A percentile compares a stretch with the other conserved stretches of the same genome.
Evolutionary conservation across 53 echinoderm and acorn worm species (phyloP).

Genomic region (Temnopleurus reevesii): DNA sequence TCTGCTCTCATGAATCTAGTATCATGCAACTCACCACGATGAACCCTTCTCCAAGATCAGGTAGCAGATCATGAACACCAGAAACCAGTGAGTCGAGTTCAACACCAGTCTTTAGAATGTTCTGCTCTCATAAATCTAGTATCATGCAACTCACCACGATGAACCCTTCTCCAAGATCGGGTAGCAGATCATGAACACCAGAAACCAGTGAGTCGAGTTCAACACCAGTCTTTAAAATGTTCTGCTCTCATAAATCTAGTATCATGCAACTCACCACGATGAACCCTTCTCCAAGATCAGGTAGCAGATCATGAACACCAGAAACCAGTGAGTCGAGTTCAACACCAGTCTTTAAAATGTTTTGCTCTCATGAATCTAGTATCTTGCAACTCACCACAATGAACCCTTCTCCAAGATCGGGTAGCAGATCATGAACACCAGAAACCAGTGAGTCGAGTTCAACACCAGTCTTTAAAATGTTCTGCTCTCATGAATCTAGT

Average conservation of each 20-base stretch:
- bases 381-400: slow-evolving; percentile 91
- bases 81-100: slow-evolving; percentile 82
- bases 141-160: slow-evolving; percentile 90
- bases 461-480: slow-evolving; percentile 76
- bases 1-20: too few species aligned
- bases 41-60: slow-evolving; percentile 96
- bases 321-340: slow-evolving; percentile 82
- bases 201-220: slow-evolving; percentile 82
- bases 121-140: too few species aligned
- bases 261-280: slow-evolving; percentile 90
- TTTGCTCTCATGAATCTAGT: too few species aligned
- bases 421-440: slow-evolving; percentile 78
- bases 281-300: slow-evolving; percentile 96
- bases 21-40: slow-evolving; percentile 90
- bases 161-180: slow-evolving; percentile 96
- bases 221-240: slow-evolving; percentile 76
- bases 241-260: too few species aligned
- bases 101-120: slow-evolving; percentile 76
- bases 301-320: slow-evolving; percentile 78
- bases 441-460: slow-evolving; percentile 82
- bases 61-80: slow-evolving; percentile 78
- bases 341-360: slow-evolving; percentile 76
- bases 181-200: slow-evolving; percentile 78
- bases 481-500: too few species aligned
- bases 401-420: slow-evolving; percentile 96